phyloP scores from a whole-genome alignment of 1,140 invertebrate genomes.

The Theocolax elegans region DNA sequence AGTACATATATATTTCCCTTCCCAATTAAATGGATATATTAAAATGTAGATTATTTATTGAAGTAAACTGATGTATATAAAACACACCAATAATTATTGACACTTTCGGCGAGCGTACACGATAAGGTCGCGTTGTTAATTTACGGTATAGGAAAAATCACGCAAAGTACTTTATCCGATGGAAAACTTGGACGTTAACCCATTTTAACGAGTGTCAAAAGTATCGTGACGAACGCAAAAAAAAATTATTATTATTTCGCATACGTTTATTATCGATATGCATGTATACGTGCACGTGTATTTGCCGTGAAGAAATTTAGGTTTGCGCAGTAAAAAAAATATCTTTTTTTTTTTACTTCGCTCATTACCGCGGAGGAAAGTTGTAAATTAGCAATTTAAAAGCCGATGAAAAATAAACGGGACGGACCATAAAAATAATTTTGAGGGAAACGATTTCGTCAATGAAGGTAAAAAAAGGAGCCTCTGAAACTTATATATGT shows the following conservation, averaged over 20 bases:
- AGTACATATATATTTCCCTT: background rate
- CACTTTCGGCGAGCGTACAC: background rate
- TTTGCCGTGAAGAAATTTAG: no score
- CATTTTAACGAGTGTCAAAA: slow-evolving; percentile 25
- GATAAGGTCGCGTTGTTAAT: slow-evolving; percentile 17
- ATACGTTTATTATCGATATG: background rate
- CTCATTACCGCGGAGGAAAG: slow-evolving; percentile 27
- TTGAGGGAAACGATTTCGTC: no score
- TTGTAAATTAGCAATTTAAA: slow-evolving; percentile 36
- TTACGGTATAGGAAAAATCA: slow-evolving; percentile 21
- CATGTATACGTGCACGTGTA: background rate
- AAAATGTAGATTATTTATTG: slow-evolving; percentile 30
- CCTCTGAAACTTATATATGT: background rate
- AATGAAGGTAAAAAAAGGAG: background rate
- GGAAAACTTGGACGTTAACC: slow-evolving; percentile 10
- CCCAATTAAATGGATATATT: slow-evolving; percentile 15
- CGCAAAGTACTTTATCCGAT: slow-evolving; percentile 27
- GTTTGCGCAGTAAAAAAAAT: no score
- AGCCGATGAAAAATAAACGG: no score
- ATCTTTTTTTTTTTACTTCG: no score
- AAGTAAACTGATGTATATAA: slow-evolving; percentile 23
- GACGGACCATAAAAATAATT: no score
- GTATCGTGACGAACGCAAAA: slow-evolving; percentile 6
- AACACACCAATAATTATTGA: slow-evolving; percentile 39
- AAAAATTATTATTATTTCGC: no score